Evolutionary conservation across 2,888 invertebrate genomes (phyloP), one percentile per base, ranked within the genome.

Genomic region (Diaprepes abbreviatus): DNA sequence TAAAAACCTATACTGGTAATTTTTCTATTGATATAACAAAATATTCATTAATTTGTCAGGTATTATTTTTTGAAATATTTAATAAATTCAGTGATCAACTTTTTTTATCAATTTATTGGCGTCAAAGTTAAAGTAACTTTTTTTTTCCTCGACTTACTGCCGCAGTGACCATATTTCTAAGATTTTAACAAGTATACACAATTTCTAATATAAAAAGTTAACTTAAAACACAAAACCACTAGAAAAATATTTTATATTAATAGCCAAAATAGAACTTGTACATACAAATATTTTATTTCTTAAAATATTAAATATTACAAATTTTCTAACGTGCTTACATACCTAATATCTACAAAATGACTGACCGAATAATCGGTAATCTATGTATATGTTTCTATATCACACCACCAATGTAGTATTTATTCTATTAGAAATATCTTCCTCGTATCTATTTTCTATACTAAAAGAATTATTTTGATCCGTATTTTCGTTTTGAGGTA

Each of bases 361-460:
- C 19, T 43, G 19, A 17, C 43, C 19, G 7, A 10, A 43, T 7
- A 48, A n/a, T 7, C 10, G n/a, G n/a, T 45, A 28, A 48, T 28
- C 45, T 24, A 45, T 21, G 1, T 45, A 12, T 10, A 45, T 12
- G 14, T n/a, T 50, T 24, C 3, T 16, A 16, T n/a, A 50, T 50
- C 12, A 84, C 66, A 84, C 83, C 73, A 83, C 77, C 66, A 85
- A 81, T 54, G 84, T 80, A 70, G 82, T 83, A 28, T 79, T 80
- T 63, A 85, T 81, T 28, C 82, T 82, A 74, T 79, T 82, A 21
- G 80, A 78, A 50, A 83, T 74, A 73, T 91, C 91, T 82, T 96
- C 96, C 24, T 94, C 95, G 84, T 95, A 96, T 2, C 96, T 96
- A 65, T 94, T 95, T 83, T 96, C 96, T 79, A 96, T 95, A 82